phyloP scores from a whole-genome alignment of 2,888 invertebrate genomes.

The Acrobasis suavella region DNA sequence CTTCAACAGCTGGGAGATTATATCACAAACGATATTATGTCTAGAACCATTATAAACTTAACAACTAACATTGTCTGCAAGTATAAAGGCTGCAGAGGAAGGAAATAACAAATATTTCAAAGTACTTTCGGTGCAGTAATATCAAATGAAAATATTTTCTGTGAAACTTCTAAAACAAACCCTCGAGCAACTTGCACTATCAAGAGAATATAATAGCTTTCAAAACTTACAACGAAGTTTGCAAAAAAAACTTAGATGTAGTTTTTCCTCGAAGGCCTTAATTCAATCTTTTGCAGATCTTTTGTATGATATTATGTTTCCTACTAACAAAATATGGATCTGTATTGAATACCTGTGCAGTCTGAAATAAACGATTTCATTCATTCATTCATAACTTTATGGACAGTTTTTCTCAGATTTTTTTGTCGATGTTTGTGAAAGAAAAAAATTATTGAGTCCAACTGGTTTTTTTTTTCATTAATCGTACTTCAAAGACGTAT shows the following conservation, averaged over 20 bases:
- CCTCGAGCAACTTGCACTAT: slow-evolving; percentile 20
- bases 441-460: no score
- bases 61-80: background rate
- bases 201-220: slow-evolving; percentile 24
- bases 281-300: slow-evolving; percentile 20
- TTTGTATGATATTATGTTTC: slow-evolving; percentile 14
- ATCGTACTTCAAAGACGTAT: no score
- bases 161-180: slow-evolving; percentile 20
- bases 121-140: slow-evolving; percentile 12
- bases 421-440: background rate
- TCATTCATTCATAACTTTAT: slow-evolving; percentile 8
- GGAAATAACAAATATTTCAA: slow-evolving; percentile 16
- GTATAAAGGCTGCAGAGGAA: slow-evolving; percentile 1
- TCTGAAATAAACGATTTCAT: no score
- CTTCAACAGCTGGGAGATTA: background rate
- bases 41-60: background rate
- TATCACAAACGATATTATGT: background rate
- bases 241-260: slow-evolving; percentile 18
- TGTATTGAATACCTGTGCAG: no score
- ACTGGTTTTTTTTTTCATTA: no score
- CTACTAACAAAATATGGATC: no score
- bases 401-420: slow-evolving; percentile 4
- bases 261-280: slow-evolving; percentile 20
- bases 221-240: slow-evolving; percentile 22
- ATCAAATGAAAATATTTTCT: slow-evolving; percentile 23